These are phyloP conservation scores for Hirtodrosophila duncani DNA, from an alignment of 2,888 invertebrate species.

Conservation along the genomic window DNA sequence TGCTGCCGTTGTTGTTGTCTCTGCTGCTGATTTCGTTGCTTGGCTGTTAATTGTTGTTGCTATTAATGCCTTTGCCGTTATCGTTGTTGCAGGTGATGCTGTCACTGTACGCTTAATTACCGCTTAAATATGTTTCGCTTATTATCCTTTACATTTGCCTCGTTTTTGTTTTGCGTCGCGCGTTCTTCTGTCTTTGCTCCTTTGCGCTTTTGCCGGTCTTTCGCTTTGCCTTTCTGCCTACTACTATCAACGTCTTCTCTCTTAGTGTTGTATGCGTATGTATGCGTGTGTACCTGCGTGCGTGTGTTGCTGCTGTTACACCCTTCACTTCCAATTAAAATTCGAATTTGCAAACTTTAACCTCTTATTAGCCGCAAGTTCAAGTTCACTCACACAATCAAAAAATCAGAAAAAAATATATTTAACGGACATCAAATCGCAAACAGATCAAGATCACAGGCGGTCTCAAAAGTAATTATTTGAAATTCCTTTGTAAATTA, in stretches of 20 bases:
- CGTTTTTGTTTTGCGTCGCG: slow-evolving; percentile 14
- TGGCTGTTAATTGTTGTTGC: slow-evolving; percentile 42
- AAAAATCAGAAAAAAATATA: slow-evolving; percentile 63
- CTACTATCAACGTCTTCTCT: slow-evolving; percentile 37
- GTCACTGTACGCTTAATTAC: neutral
- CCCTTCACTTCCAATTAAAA: slow-evolving; percentile 61
- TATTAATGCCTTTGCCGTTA: slow-evolving; percentile 17
- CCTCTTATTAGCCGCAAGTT: slow-evolving; percentile 22
- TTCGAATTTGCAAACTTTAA: slow-evolving; percentile 26
- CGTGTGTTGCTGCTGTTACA: slow-evolving; percentile 45
- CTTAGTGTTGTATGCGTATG: slow-evolving; percentile 10
- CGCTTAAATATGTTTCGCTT: slow-evolving; percentile 4
- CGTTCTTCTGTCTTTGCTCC: slow-evolving; percentile 27
- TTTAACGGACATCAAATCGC: too few species aligned
- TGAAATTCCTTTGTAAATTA: slow-evolving; percentile 34
- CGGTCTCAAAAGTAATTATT: slow-evolving; percentile 36
- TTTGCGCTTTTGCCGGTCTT: slow-evolving; percentile 57
- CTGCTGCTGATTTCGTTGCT: slow-evolving; percentile 33
- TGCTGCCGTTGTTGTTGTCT: slow-evolving; percentile 11
- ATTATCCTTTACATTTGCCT: slow-evolving; percentile 28
- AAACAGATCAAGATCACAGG: slow-evolving; percentile 65
- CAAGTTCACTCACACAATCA: slow-evolving; percentile 51
- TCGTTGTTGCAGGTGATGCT: slow-evolving; percentile 3
- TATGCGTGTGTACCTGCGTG: slow-evolving; percentile 27
- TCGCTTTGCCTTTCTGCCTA: too few species aligned